Conservation (phyloP, 2,113 vertebrate species). For the Scytalopus superciliaris region DNA sequence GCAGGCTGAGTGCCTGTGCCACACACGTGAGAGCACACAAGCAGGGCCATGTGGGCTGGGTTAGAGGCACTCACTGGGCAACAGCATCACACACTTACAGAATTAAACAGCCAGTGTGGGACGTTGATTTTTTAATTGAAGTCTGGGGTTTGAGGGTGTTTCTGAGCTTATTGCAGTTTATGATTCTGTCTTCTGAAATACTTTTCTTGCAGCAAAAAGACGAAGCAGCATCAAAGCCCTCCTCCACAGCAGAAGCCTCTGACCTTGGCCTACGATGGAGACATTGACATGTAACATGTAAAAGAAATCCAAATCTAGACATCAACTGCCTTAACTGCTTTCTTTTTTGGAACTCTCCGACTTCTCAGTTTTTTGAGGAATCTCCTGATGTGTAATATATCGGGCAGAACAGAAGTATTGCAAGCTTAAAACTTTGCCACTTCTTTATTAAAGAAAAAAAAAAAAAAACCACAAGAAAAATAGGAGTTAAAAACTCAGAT, state of each 20-base stretch:
- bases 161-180: neutral
- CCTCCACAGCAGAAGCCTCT: conserved; percentile 92
- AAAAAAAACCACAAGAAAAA: conserved; percentile 1
- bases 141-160: neutral
- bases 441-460: conserved; percentile 45
- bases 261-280: conserved; percentile 93
- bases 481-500: conserved; percentile 51
- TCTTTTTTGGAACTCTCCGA: conserved; percentile 75
- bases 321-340: conserved; percentile 81
- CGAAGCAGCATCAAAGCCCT: conserved; percentile 82
- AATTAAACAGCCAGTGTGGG: neutral
- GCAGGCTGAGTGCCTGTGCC: neutral
- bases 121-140: neutral
- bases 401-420: conserved; percentile 63
- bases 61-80: neutral
- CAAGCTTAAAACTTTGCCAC: conserved; percentile 62
- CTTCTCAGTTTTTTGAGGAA: conserved; percentile 82
- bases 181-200: neutral
- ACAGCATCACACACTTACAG: neutral
- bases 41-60: neutral
- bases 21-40: neutral
- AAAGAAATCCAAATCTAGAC: conserved; percentile 77
- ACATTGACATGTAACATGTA: conserved; percentile 90
- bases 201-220: conserved; percentile 82
- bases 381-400: conserved; percentile 61